Evolutionary conservation across 1,140 invertebrate species (phyloP).

Genomic region (Paralvinella palmiformis): DNA sequence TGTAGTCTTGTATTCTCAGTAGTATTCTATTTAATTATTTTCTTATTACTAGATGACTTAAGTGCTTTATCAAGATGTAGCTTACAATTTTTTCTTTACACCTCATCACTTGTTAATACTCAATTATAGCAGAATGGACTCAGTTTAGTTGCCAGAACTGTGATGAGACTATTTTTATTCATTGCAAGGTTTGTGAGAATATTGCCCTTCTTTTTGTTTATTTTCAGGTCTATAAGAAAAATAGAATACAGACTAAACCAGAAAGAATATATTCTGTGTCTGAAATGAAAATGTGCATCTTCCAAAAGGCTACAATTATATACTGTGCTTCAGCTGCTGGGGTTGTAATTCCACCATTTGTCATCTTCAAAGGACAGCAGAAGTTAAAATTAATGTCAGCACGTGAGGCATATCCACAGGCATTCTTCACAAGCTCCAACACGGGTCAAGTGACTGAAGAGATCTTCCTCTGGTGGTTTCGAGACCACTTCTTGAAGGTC

Average conservation of each 20-base stretch:
- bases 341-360: conserved; percentile 11
- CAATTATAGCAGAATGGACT: no score
- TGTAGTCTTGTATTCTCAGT: no score
- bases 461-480: conserved; percentile 17
- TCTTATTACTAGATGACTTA: no score
- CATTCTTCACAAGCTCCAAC: conserved; percentile 2
- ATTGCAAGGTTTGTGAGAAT: no score
- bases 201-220: not conserved
- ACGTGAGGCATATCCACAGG: conserved; percentile 13
- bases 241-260: not conserved
- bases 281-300: not conserved
- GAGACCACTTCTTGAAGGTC: conserved; percentile 17
- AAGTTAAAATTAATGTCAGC: conserved; percentile 7
- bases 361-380: conserved; percentile 4
- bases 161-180: no score
- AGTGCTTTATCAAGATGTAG: no score
- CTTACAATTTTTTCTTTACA: no score
- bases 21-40: no score
- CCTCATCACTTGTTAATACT: no score
- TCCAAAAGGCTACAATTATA: conserved; percentile 7
- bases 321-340: conserved; percentile 14
- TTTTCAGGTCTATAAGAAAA: conserved; percentile 10
- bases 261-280: conserved; percentile 14
- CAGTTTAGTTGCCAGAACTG: no score
- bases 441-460: conserved; percentile 3